These are phyloP conservation scores for Drosophila orena DNA, from an alignment of 1,140 invertebrate genomes.

Conservation along the genomic window DNA sequence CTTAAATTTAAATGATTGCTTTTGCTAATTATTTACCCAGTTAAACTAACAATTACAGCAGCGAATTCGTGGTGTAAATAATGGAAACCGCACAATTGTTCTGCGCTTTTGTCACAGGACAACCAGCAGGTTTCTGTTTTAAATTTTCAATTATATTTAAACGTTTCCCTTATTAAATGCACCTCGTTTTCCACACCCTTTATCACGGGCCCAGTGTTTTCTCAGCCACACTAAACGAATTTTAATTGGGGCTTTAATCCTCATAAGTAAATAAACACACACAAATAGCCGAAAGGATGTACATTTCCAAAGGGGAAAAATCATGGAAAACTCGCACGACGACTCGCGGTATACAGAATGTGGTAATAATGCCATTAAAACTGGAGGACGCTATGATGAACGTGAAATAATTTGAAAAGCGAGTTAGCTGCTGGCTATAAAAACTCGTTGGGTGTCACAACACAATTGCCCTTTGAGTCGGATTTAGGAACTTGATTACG, in stretches of 20 bases:
- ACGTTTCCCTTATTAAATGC: background rate
- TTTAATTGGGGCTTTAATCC: slow-evolving; percentile 20
- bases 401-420: slow-evolving; percentile 26
- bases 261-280: background rate
- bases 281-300: background rate
- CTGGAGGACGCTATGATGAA: background rate
- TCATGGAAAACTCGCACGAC: slow-evolving; percentile 11
- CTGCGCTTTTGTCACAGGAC: background rate
- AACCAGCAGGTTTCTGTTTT: background rate
- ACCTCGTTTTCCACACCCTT: background rate
- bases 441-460: slow-evolving; percentile 7
- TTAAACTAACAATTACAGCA: background rate
- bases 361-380: slow-evolving; percentile 27
- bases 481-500: slow-evolving; percentile 11
- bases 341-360: slow-evolving; percentile 20
- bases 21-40: slow-evolving; percentile 21
- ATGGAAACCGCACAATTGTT: slow-evolving; percentile 12
- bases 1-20: slow-evolving; percentile 29
- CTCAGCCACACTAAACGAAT: background rate
- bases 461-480: slow-evolving; percentile 13
- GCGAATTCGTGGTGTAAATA: slow-evolving; percentile 19
- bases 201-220: background rate
- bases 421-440: slow-evolving; percentile 23
- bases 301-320: slow-evolving; percentile 13
- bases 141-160: slow-evolving; percentile 25